These are phyloP conservation scores for Oscheius onirici DNA, from an alignment of 2,888 invertebrate genomes.

Conservation along the genomic window DNA sequence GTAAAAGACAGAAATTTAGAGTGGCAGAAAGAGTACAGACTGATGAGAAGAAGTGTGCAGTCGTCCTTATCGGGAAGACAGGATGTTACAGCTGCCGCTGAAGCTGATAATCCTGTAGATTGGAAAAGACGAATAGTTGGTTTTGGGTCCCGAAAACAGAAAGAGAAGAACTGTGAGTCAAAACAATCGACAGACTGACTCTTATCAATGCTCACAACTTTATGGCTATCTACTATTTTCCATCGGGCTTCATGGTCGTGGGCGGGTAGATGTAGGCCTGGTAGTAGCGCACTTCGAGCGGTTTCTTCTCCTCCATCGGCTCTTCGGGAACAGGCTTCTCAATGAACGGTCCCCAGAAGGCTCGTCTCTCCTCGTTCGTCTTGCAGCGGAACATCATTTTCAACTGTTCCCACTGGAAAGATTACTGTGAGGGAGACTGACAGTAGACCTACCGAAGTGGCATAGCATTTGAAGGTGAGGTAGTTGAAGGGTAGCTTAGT, in stretches of 20 bases:
- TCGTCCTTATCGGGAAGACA: not conserved
- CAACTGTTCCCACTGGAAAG: slow-evolving; percentile 14
- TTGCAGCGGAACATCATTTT: slow-evolving; percentile 8
- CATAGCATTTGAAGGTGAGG: too few species aligned
- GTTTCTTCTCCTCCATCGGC: not conserved
- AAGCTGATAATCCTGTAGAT: slow-evolving; percentile 20
- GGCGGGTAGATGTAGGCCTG: not conserved
- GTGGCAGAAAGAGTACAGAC: not conserved
- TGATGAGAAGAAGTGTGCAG: not conserved
- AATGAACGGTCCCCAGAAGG: not conserved
- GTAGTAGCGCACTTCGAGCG: not conserved
- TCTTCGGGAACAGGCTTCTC: not conserved
- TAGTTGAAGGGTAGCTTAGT: too few species aligned
- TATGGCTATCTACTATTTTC: too few species aligned
- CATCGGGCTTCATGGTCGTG: too few species aligned
- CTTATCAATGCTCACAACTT: too few species aligned
- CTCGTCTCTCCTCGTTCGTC: not conserved
- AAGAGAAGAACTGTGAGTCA: too few species aligned
- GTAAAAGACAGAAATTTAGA: not conserved
- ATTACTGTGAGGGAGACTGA: not conserved
- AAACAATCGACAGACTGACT: too few species aligned
- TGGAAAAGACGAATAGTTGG: not conserved
- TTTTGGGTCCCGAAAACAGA: too few species aligned
- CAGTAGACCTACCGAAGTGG: too few species aligned
- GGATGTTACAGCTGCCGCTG: not conserved